Evolutionary conservation across 2,888 invertebrate species (phyloP).

Genomic region (Phaedon cochleariae): DNA sequence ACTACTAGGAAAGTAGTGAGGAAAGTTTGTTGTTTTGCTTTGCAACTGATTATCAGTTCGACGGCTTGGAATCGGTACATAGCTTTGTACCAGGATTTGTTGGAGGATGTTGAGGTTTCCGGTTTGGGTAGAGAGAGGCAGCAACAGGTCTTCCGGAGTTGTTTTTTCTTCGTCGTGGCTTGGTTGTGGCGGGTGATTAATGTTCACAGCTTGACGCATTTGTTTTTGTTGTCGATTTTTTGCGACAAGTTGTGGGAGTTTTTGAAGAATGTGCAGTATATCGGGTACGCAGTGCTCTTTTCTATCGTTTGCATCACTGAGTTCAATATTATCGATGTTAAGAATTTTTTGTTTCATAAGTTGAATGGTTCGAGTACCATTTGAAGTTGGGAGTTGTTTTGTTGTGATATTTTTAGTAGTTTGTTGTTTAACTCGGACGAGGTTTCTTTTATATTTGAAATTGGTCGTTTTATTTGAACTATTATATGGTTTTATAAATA

Average conservation of each 20-base stretch:
- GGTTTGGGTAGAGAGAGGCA: constrained; percentile 66
- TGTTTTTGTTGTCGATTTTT: constrained; percentile 78
- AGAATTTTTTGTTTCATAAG: constrained; percentile 39
- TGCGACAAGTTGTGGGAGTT: constrained; percentile 85
- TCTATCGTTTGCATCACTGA: constrained; percentile 76
- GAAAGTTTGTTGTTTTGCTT: constrained; percentile 72
- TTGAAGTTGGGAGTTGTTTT: constrained; percentile 17
- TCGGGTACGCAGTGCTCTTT: constrained; percentile 75
- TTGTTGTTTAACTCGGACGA: too few species aligned
- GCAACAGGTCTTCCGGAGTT: constrained; percentile 73
- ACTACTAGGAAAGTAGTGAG: constrained; percentile 72
- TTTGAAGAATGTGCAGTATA: constrained; percentile 73
- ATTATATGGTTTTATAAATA: too few species aligned
- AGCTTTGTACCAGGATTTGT: constrained; percentile 77
- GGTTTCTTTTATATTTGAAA: too few species aligned
- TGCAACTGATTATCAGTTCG: constrained; percentile 78
- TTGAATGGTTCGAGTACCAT: constrained; percentile 56
- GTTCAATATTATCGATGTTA: constrained; percentile 72
- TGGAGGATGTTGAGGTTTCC: constrained; percentile 72
- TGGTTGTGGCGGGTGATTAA: constrained; percentile 82
- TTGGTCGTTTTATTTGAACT: too few species aligned
- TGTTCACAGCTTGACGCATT: constrained; percentile 80
- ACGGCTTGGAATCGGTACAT: constrained; percentile 87
- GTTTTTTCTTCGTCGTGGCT: constrained; percentile 76
- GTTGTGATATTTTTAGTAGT: constrained; percentile 15